These are phyloP conservation scores for Orthochromis malagaraziensis DNA, from an alignment of 2,113 vertebrate species.

Conservation along the genomic window DNA sequence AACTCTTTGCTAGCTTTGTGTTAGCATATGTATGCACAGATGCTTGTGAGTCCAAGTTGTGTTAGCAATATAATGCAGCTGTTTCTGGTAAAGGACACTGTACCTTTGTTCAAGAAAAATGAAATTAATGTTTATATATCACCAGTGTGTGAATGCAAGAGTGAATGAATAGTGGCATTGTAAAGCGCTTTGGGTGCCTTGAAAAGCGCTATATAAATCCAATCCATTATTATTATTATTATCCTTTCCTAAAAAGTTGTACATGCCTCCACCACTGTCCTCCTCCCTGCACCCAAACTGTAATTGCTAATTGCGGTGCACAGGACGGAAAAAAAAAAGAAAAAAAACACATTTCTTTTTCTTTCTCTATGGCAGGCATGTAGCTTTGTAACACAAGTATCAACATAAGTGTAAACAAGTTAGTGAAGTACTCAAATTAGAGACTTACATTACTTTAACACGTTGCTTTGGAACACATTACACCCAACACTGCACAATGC, in stretches of 20 bases:
- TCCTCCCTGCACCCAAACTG: not conserved
- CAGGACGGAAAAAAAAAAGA: not conserved
- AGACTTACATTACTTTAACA: not conserved
- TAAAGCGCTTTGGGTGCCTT: too few relatives aligned
- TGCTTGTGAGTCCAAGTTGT: not conserved
- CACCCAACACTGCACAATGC: not conserved
- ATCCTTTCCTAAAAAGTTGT: not conserved
- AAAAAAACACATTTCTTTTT: not conserved
- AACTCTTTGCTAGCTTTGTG: not conserved
- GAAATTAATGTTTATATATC: not conserved
- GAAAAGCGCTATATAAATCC: too few relatives aligned
- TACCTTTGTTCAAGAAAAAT: not conserved
- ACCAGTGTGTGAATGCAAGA: too few relatives aligned
- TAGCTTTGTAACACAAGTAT: not conserved
- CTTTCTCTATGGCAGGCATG: not conserved
- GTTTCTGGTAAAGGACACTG: not conserved
- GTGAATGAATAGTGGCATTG: too few relatives aligned
- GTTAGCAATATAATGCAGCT: not conserved
- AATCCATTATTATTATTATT: too few relatives aligned
- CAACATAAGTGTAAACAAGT: not conserved
- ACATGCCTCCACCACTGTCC: not conserved
- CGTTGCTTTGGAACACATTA: not conserved
- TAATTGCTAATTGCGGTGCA: not conserved
- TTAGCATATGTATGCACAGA: not conserved
- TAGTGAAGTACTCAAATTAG: not conserved